Percentiles rank a stretch among this genome's conserved stretches.
phyloP scores from a whole-genome alignment of 2,113 vertebrate genomes.

The Xenus cinereus region DNA sequence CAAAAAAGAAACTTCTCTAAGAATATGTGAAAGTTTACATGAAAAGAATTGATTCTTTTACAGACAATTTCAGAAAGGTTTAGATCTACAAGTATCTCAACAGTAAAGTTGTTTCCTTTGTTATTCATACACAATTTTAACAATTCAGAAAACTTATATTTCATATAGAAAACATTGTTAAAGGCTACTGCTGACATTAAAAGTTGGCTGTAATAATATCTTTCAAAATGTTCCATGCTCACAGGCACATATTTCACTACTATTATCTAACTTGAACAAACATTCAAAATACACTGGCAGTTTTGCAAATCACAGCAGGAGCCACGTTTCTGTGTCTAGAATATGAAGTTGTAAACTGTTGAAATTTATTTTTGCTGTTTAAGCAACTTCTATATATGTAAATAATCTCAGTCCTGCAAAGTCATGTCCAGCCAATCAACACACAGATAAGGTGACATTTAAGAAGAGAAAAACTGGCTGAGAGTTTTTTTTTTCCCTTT shows the following conservation, averaged over 20 bases:
- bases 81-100: not conserved
- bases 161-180: not conserved
- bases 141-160: not conserved
- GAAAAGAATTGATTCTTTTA: not conserved
- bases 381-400: not conserved
- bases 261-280: not conserved
- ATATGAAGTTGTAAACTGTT: not conserved
- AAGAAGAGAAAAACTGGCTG: not conserved
- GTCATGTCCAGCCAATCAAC: not conserved
- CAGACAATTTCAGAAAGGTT: not conserved
- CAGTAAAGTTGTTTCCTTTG: not conserved
- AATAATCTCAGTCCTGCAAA: not conserved
- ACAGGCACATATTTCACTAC: not conserved
- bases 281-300: not conserved
- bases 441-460: not conserved
- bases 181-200: not conserved
- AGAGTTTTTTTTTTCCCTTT: not conserved
- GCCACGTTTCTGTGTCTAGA: not conserved
- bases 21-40: not conserved
- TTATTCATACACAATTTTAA: not conserved
- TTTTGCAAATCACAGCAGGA: not conserved
- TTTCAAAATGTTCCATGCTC: not conserved
- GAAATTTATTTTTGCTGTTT: not conserved
- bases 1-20: not conserved
- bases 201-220: not conserved